A percentile compares a stretch with the other conserved stretches of the same genome.
These are phyloP conservation scores for Brachionus sp. DNA, from an alignment of 1,140 invertebrate genomes.

Conservation along the genomic window DNA sequence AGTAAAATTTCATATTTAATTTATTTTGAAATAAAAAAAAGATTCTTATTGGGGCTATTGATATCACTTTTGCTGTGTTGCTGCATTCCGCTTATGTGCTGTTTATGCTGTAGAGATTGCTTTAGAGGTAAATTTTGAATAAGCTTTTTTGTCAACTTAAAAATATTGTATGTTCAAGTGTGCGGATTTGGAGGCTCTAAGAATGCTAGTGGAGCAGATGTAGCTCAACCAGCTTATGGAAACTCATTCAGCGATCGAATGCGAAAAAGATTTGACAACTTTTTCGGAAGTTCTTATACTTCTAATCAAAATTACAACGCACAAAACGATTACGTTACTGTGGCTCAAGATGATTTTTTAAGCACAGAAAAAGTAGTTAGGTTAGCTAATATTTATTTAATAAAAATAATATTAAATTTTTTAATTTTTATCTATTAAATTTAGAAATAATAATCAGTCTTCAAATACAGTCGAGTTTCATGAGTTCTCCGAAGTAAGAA, in stretches of 20 bases:
- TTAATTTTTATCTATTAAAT: not conserved
- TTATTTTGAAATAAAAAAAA: not conserved
- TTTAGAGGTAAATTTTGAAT: not conserved
- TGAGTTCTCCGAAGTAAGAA: not conserved
- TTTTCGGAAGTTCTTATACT: constrained; percentile 22
- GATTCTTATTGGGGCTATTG: not conserved
- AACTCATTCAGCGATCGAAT: not conserved
- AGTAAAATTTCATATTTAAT: not conserved
- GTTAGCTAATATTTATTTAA: not conserved
- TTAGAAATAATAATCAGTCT: constrained; percentile 6
- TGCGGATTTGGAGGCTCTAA: not conserved
- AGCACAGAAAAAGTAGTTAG: not conserved
- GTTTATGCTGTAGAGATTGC: not conserved
- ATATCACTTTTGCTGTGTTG: not conserved
- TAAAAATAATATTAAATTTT: not conserved
- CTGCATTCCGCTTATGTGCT: constrained; percentile 17
- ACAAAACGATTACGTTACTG: not conserved
- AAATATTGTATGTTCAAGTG: not conserved
- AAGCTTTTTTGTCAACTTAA: not conserved
- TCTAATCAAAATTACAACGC: not conserved
- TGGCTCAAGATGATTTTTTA: constrained; percentile 13
- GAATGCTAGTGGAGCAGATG: not conserved
- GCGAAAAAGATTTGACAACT: constrained; percentile 27
- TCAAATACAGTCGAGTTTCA: constrained; percentile 19
- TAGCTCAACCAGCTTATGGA: not conserved